Evolutionary conservation across 1,140 invertebrate species (phyloP), one percentile per base, ranked within the genome.

Genomic region (Amyelois transitella): DNA sequence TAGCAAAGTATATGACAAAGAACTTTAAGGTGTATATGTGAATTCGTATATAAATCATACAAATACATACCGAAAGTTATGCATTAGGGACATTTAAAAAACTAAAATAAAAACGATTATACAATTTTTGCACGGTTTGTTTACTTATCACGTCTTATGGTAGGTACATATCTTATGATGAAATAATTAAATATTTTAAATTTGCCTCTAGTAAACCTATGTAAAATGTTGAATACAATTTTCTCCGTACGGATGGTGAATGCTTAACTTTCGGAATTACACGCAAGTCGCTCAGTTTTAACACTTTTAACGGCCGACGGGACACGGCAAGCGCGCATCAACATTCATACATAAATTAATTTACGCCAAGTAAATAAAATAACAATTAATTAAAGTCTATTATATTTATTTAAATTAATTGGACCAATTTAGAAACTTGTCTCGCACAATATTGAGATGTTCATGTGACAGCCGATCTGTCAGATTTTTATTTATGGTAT

Each of bases 321-420:
- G 45, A 14, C 45, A 21, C 18, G 14, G 14, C 14, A 14, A 38
- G 32, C 32, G 10, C 18, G 12, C 53, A 43, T 43, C 54, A 51
- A 51, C 54, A 51, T 56, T 56, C 54, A 56, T 56, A 56, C 54
- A 56, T 56, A 56, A 56, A 56, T 56, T 56, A 56, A 32, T 24
- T 55, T 43, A 0, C 14, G 17, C 6, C 5, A 10, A 18, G 20
- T 8, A 28, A 51, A 51, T 51, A 48, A 48, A 48, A 21, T 20
- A 12, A n/a, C 20, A 21, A 48, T 28, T 51, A 51, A 51, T 51
- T 51, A 51, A 18, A 48, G 21, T 14, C 18, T n/a, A 14, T 28
- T 25, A 51, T 28, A 5, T 32, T 51, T 25, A 51, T 28, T 32
- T 25, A 25, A 19, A 51, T 50, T 50, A 24, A 25, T 25, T 51